These are phyloP conservation scores for Zaprionus camerounensis DNA, from an alignment of 1,140 invertebrate genomes.

Conservation along the genomic window DNA sequence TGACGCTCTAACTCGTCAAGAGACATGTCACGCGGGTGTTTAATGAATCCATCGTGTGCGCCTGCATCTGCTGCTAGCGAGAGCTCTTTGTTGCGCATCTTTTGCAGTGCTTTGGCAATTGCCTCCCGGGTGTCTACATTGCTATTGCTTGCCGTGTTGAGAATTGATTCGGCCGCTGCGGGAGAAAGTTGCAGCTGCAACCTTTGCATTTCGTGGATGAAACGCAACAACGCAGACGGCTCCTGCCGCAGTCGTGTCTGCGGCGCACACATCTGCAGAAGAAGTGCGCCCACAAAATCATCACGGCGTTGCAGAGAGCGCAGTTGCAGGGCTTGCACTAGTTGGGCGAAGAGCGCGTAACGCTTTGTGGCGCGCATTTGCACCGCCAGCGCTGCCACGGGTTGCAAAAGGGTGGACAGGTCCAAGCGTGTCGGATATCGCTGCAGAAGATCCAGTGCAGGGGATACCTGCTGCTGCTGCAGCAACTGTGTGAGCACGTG, in stretches of 20 bases:
- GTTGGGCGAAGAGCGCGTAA: conserved; percentile 58
- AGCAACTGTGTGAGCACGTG: conserved; percentile 84
- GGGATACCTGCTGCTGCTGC: conserved; percentile 60
- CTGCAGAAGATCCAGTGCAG: conserved; percentile 64
- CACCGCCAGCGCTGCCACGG: conserved; percentile 56
- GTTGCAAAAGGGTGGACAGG: conserved; percentile 39
- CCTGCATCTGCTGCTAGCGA: conserved; percentile 36
- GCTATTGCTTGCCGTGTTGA: conserved; percentile 13
- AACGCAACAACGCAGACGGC: conserved; percentile 39
- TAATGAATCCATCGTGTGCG: conserved; percentile 55
- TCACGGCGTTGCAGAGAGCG: conserved; percentile 49
- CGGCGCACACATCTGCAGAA: conserved; percentile 62
- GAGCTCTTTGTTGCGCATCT: conserved; percentile 58
- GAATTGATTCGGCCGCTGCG: conserved; percentile 53
- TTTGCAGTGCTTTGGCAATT: conserved; percentile 51
- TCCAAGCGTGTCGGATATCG: conserved; percentile 72
- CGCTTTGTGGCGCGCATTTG: conserved; percentile 71
- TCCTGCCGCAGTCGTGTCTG: conserved; percentile 68
- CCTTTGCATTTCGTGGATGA: conserved; percentile 68
- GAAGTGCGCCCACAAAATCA: conserved; percentile 67
- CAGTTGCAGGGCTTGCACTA: conserved; percentile 52
- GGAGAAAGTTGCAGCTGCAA: conserved; percentile 60
- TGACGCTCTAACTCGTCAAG: conserved; percentile 85
- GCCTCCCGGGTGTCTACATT: conserved; percentile 16
- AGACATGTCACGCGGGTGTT: conserved; percentile 84